phyloP scores from a whole-genome alignment of 2,888 invertebrate species.

The Oscheius sp. region DNA sequence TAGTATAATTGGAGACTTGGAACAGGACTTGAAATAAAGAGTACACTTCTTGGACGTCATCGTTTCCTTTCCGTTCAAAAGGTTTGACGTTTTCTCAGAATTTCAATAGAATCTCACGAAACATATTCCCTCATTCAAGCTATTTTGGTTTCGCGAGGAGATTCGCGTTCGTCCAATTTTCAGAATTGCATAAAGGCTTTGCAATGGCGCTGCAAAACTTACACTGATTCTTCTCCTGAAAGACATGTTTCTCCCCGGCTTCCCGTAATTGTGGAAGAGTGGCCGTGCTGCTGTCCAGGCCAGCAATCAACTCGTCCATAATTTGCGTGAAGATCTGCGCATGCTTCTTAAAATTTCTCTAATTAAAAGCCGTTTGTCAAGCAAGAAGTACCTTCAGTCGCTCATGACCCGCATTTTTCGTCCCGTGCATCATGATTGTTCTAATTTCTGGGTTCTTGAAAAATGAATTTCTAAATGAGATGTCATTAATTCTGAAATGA shows the following conservation, averaged over 20 bases:
- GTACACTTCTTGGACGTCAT: no score
- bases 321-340: slow-evolving; percentile 47
- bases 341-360: slow-evolving; percentile 38
- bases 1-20: no score
- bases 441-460: slow-evolving; percentile 55
- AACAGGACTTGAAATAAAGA: no score
- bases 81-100: no score
- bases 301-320: slow-evolving; percentile 50
- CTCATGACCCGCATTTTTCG: slow-evolving; percentile 53
- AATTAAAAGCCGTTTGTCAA: slow-evolving; percentile 14
- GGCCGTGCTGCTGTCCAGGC: slow-evolving; percentile 42
- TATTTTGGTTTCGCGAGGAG: no score
- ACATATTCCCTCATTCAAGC: not conserved
- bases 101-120: no score
- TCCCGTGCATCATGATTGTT: slow-evolving; percentile 51
- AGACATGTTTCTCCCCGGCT: slow-evolving; percentile 48
- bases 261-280: slow-evolving; percentile 42
- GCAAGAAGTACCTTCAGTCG: slow-evolving; percentile 38
- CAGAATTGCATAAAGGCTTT: no score
- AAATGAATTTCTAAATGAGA: slow-evolving; percentile 46
- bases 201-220: slow-evolving; percentile 17
- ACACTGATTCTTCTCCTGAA: slow-evolving; percentile 44
- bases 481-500: not conserved
- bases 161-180: no score
- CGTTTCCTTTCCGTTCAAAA: no score